Percentiles rank a stretch among this genome's conserved stretches.
phyloP scores from a whole-genome alignment of 2,888 invertebrate genomes.

The Ophion slaviceki region DNA sequence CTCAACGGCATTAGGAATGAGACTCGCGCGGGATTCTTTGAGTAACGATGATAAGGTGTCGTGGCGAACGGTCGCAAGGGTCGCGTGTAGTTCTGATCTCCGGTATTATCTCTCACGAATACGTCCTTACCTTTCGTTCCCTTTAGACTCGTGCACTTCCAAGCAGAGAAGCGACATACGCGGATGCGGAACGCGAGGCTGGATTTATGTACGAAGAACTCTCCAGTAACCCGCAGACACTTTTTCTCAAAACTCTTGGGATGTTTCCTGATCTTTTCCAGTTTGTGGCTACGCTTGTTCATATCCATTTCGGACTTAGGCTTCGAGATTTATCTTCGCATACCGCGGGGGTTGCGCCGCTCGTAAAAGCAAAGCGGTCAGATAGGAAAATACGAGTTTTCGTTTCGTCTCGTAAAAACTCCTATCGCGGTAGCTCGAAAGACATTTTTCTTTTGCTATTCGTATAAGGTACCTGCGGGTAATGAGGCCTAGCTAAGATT shows the following conservation, averaged over 20 bases:
- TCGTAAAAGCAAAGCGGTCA: no score
- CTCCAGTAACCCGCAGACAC: neutral
- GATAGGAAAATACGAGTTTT: no score
- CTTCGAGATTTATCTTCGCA: neutral
- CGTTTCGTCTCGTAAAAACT: neutral
- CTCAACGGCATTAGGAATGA: constrained; percentile 66
- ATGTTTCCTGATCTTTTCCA: constrained; percentile 4
- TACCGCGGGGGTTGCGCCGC: no score
- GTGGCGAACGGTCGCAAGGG: constrained; percentile 59
- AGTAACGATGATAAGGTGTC: constrained; percentile 65
- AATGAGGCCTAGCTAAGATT: no score
- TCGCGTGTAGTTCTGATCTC: constrained; percentile 58
- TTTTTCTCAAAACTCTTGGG: neutral
- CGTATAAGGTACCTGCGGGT: no score
- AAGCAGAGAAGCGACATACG: neutral
- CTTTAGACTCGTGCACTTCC: neutral
- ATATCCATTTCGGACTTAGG: neutral
- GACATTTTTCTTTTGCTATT: neutral
- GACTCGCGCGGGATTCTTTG: constrained; percentile 58
- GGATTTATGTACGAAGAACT: constrained; percentile 22
- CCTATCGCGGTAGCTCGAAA: neutral
- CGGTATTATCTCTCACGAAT: neutral
- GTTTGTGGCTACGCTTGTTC: neutral
- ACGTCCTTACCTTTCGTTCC: neutral
- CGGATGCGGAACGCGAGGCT: neutral